Evolutionary conservation across 92 coral and sea anemone species (phyloP), one percentile per base, ranked within the genome.

Genomic region (Phenganax subtilis): DNA sequence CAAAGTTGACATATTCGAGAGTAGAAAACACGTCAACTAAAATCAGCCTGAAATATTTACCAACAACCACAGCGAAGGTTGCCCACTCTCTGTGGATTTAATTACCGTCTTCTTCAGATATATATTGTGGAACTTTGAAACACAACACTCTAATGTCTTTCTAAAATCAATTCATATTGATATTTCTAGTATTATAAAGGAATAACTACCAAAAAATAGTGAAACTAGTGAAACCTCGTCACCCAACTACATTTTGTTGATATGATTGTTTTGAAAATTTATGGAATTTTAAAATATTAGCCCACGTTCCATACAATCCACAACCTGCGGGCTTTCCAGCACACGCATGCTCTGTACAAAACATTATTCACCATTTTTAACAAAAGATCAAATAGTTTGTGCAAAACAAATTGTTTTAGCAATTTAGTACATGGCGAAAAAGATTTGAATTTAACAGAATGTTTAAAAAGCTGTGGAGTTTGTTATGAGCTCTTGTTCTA

Each of bases 251-350:
- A 17, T 61, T 12, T 61, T 61, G 6, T 0, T 7, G n/a, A 30
- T 51, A 30, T 66, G 10, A 68, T 68, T 68, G 73, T 68, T 68
- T 30, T 68, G 73, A 68, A 61, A 68, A 68, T 68, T 37, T 68
- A 30, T 30, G 73, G 53, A 68, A 68, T 68, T 68, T 68, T 12
- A 68, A 25, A 57, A 57, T 77, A 64, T 63, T 79, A 67, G 83
- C 83, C 83, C 83, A 65, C 83, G 83, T 79, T 79, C 74, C 74
- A n/a, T 37, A 62, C 83, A 79, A 62, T 79, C 83, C 83, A 63
- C 61, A 59, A 64, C 59, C 62, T 64, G 83, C 83, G 83, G 83
- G 74, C 51, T 63, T 31, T 9, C 37, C 59, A 51, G 20, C 53
- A n/a, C 51, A 64, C 83, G 74, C 83, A 79, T 79, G 83, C 83